phyloP scores from a whole-genome alignment of 2,888 invertebrate species.

The Plebejus anna region DNA sequence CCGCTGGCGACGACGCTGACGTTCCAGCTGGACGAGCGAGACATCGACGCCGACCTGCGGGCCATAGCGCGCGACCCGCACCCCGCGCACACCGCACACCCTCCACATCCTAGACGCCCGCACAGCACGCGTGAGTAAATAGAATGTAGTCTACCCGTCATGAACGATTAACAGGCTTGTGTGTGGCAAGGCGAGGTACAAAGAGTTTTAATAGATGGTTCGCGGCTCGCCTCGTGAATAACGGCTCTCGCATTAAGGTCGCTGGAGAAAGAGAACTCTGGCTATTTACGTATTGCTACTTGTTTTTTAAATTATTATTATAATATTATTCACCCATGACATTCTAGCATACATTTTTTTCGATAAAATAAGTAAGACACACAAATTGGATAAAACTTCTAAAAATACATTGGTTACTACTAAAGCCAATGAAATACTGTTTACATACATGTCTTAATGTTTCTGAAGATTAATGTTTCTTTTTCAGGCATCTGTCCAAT shows the following conservation, averaged over 20 bases:
- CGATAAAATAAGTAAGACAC: background rate
- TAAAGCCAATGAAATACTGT: background rate
- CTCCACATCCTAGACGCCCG: constrained; percentile 55
- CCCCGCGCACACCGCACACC: constrained; percentile 48
- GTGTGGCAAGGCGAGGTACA: no score
- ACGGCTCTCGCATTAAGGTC: no score
- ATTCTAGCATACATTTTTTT: background rate
- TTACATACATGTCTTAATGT: background rate
- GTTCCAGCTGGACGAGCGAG: constrained; percentile 92
- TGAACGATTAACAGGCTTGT: no score
- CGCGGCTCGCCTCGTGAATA: no score
- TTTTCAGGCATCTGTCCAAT: no score
- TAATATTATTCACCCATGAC: no score
- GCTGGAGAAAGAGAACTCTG: no score
- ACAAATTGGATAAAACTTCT: background rate
- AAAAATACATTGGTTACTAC: background rate
- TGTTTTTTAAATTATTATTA: no score
- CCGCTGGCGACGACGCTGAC: constrained; percentile 92
- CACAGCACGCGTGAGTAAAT: constrained; percentile 19
- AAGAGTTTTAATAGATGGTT: no score
- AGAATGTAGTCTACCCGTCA: background rate
- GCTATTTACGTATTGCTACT: no score
- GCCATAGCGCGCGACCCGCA: constrained; percentile 81
- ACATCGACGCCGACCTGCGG: constrained; percentile 92
- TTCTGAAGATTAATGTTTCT: no score